Conservation (phyloP, 2,888 invertebrate species). For the Amphipoea oculea region DNA sequence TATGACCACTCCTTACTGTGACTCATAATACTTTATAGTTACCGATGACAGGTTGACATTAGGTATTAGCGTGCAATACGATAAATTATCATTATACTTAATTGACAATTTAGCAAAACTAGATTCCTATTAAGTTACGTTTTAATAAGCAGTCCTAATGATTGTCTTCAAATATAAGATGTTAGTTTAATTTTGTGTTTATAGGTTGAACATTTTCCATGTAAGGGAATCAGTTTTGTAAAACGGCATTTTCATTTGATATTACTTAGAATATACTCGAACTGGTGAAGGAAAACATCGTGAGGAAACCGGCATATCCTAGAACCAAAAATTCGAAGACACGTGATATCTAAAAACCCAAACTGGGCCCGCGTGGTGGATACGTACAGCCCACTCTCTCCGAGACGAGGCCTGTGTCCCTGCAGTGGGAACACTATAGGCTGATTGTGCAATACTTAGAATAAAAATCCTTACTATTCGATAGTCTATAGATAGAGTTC, state of each 20-base stretch:
- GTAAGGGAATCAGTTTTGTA: background rate
- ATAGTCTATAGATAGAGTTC: no score
- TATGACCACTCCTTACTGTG: conserved; percentile 63
- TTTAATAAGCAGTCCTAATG: conserved; percentile 14
- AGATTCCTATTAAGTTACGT: conserved; percentile 38
- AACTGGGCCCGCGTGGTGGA: background rate
- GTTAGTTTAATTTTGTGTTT: conserved; percentile 13
- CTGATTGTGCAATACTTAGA: no score
- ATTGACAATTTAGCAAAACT: conserved; percentile 62
- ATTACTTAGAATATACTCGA: no score
- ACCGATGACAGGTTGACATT: conserved; percentile 61
- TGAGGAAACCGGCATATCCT: no score
- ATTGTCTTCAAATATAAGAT: conserved; percentile 17
- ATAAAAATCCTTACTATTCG: background rate
- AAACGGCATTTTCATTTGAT: background rate
- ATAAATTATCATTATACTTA: conserved; percentile 64
- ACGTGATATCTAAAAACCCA: background rate
- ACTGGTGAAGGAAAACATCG: no score
- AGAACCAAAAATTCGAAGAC: no score
- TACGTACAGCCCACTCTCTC: background rate
- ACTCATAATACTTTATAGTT: conserved; percentile 61
- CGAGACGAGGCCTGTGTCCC: no score
- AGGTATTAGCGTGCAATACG: conserved; percentile 51
- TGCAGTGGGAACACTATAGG: no score
- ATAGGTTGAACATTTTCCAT: background rate